A percentile compares a stretch with the other conserved stretches of the same genome.
phyloP scores from a whole-genome alignment of 2,113 vertebrate species.

The Telmatochromis sp. region DNA sequence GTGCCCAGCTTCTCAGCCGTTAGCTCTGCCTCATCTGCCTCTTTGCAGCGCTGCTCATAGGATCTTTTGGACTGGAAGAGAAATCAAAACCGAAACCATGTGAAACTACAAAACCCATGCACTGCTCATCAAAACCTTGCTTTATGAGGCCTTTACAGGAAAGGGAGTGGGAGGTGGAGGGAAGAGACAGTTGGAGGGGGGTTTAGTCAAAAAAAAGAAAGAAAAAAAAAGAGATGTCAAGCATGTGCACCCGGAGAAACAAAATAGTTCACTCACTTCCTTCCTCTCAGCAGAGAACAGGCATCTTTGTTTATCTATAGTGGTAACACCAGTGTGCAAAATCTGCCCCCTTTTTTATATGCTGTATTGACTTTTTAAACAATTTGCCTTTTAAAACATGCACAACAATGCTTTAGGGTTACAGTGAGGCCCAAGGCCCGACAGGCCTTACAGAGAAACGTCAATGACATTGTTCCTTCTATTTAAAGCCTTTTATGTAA shows the following conservation, averaged over 20 bases:
- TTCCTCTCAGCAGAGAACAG: background rate
- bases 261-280: conserved; percentile 6
- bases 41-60: conserved; percentile 88
- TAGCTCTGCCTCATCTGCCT: conserved; percentile 84
- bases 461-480: background rate
- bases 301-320: background rate
- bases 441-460: background rate
- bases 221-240: background rate
- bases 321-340: background rate
- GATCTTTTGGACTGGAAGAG: conserved; percentile 78
- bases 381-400: background rate
- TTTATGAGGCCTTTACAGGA: background rate
- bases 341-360: background rate
- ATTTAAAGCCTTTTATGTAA: background rate
- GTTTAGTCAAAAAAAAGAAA: background rate
- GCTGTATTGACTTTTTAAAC: background rate
- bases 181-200: background rate
- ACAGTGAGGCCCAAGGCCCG: background rate
- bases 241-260: background rate
- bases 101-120: background rate
- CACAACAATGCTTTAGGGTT: background rate
- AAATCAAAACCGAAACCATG: conserved; percentile 12
- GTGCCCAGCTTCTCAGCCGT: conserved; percentile 67
- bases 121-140: background rate
- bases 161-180: background rate